These are phyloP conservation scores for Seriola rivoliana DNA, from an alignment of 2,113 vertebrate species.

Conservation along the genomic window DNA sequence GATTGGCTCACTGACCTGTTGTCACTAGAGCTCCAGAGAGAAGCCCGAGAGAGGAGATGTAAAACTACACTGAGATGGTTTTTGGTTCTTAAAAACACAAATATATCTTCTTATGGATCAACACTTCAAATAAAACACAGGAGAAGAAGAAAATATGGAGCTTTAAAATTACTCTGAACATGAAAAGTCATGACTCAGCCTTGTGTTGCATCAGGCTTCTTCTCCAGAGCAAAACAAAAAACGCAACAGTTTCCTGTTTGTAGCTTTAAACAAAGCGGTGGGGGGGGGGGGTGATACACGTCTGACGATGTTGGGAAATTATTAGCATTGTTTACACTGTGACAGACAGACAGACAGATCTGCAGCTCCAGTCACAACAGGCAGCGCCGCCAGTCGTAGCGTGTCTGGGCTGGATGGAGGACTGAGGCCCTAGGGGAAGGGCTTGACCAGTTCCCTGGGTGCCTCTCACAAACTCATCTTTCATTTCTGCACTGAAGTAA, in stretches of 20 bases:
- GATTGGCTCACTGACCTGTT: too few relatives aligned
- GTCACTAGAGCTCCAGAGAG: too few relatives aligned
- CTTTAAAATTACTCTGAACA: not conserved
- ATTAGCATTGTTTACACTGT: slow-evolving; percentile 65
- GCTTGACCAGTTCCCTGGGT: slow-evolving; percentile 2
- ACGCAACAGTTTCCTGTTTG: slow-evolving; percentile 50
- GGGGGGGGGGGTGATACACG: slow-evolving; percentile 10
- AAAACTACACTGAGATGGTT: too few relatives aligned
- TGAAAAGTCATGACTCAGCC: not conserved
- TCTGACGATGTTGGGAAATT: slow-evolving; percentile 59
- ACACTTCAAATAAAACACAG: too few relatives aligned
- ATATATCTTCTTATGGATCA: too few relatives aligned
- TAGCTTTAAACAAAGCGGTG: slow-evolving; percentile 41
- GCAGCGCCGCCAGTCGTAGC: slow-evolving; percentile 26
- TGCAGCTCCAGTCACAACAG: slow-evolving; percentile 47
- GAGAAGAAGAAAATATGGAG: too few relatives aligned
- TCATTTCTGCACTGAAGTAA: not conserved
- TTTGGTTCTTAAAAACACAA: too few relatives aligned
- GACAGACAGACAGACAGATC: slow-evolving; percentile 32
- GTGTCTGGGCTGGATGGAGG: slow-evolving; percentile 31
- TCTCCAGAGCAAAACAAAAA: slow-evolving; percentile 12
- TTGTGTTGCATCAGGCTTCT: slow-evolving; percentile 13
- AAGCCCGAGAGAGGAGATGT: too few relatives aligned
- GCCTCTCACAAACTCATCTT: not conserved
- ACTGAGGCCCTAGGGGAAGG: slow-evolving; percentile 14